Percentiles rank a stretch among this genome's conserved stretches.
phyloP scores from a whole-genome alignment of 2,888 invertebrate genomes.

The Eupeodes luniger region DNA sequence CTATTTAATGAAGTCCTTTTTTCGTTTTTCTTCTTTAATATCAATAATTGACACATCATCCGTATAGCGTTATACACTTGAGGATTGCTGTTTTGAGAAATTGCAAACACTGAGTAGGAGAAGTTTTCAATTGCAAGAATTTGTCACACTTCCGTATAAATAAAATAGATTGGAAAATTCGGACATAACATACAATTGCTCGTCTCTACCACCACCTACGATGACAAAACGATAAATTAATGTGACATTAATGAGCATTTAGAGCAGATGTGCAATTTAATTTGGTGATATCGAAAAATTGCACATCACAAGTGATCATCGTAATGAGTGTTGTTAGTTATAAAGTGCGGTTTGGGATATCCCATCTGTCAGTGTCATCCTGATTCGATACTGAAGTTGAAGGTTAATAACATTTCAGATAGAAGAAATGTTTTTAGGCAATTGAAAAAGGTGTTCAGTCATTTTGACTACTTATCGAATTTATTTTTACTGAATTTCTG shows the following conservation, averaged over 20 bases:
- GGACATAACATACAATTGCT: background rate
- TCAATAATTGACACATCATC: conserved; percentile 48
- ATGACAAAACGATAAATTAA: conserved; percentile 20
- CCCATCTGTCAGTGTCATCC: conserved; percentile 1
- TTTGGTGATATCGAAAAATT: background rate
- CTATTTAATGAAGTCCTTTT: conserved; percentile 64
- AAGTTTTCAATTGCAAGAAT: conserved; percentile 51
- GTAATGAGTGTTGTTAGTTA: background rate
- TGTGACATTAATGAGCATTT: conserved; percentile 19
- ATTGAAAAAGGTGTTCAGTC: too few relatives aligned
- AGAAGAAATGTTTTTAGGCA: too few relatives aligned
- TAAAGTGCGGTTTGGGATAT: conserved; percentile 9
- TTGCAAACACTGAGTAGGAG: conserved; percentile 32
- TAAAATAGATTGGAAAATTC: background rate
- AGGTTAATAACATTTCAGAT: background rate
- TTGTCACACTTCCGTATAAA: conserved; percentile 66
- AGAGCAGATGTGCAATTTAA: conserved; percentile 22
- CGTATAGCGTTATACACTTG: conserved; percentile 45
- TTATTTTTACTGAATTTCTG: too few relatives aligned
- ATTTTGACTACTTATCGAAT: too few relatives aligned
- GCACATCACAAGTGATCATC: background rate
- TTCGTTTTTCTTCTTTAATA: background rate
- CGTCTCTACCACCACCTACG: background rate
- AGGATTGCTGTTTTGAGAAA: conserved; percentile 22
- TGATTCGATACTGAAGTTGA: background rate